phyloP scores from a whole-genome alignment of 2,797 vertebrate genomes.

The Eospalax fontanierii region DNA sequence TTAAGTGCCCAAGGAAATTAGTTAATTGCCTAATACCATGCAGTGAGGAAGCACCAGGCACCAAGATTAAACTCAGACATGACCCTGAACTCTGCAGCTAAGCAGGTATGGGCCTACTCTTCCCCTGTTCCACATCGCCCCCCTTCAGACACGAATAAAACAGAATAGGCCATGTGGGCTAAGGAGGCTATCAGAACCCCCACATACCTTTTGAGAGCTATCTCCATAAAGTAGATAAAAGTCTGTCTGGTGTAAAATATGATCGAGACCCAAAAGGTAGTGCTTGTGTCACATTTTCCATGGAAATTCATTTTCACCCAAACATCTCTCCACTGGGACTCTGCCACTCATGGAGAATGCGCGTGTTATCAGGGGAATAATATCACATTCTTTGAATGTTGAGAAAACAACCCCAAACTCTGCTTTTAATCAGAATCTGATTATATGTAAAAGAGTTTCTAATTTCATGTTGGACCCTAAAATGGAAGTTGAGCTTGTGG shows the following conservation, averaged over 20 bases:
- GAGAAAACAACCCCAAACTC: conserved; percentile 19
- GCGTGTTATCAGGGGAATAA: conserved; percentile 31
- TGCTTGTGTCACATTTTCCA: conserved; percentile 56
- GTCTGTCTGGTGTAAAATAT: background rate
- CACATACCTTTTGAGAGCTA: background rate
- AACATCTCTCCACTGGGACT: background rate
- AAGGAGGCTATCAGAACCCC: background rate
- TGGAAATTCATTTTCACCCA: conserved; percentile 62
- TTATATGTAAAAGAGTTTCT: conserved; percentile 11
- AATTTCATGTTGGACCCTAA: conserved; percentile 53
- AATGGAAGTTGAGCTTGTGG: conserved; percentile 22
- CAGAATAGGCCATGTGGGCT: background rate
- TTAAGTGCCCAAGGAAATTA: background rate
- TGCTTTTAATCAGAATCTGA: conserved; percentile 69
- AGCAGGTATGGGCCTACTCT: background rate
- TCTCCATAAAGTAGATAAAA: background rate
- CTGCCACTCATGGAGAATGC: background rate
- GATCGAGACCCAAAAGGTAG: conserved; percentile 22
- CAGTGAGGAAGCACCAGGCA: background rate
- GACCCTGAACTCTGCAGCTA: background rate
- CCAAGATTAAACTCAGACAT: background rate
- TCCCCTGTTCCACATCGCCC: background rate
- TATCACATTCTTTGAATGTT: conserved; percentile 37
- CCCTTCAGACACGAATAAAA: background rate
- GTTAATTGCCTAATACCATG: background rate